Conservation (phyloP, 2,113 vertebrate species). For the Axis porcinus region DNA sequence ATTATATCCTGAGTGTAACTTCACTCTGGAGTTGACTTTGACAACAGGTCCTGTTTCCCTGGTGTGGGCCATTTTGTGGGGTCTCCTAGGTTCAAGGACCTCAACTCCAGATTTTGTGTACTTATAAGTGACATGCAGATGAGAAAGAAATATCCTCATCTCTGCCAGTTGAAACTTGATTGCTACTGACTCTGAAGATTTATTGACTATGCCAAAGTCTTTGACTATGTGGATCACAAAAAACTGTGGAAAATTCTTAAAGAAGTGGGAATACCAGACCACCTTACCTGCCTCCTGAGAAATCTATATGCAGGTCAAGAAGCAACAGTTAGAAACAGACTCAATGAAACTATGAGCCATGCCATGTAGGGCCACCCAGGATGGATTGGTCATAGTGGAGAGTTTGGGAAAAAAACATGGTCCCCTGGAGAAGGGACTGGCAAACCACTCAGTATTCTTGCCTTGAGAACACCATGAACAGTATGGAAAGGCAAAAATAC, state of each 20-base stretch:
- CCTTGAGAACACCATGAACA: background rate
- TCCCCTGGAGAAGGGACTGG: background rate
- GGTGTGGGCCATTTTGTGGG: background rate
- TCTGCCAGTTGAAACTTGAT: background rate
- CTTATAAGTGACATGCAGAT: background rate
- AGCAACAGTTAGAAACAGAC: background rate
- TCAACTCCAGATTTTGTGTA: background rate
- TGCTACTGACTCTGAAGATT: background rate
- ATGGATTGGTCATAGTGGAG: background rate
- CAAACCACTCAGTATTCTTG: background rate
- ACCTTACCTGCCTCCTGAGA: background rate
- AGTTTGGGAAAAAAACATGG: background rate
- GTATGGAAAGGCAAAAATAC: background rate
- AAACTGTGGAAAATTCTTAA: background rate
- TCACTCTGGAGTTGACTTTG: background rate
- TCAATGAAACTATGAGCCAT: background rate
- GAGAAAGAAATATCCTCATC: background rate
- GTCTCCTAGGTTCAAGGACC: background rate
- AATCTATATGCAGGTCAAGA: background rate
- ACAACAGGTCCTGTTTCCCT: background rate
- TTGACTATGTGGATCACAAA: background rate
- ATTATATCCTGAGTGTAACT: fast-evolving
- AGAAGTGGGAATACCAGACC: background rate
- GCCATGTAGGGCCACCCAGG: background rate
- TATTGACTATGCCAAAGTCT: background rate